Evolutionary conservation across 2,888 invertebrate species (phyloP), one percentile per base, ranked within the genome.

Genomic region (Pomacea canaliculata): DNA sequence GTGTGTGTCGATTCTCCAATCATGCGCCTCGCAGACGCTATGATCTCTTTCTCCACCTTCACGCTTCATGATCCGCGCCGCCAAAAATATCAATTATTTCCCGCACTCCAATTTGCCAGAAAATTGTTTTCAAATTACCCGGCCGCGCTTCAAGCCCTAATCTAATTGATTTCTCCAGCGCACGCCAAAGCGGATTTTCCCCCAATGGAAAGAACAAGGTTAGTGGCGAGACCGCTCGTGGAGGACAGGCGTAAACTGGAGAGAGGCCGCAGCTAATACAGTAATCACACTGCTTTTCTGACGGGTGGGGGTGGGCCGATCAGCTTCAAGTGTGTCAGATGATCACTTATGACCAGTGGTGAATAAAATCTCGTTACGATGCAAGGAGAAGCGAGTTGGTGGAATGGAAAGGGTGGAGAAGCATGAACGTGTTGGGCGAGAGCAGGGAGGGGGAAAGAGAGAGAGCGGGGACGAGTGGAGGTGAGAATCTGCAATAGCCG

Each of bases 11-110:
- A 63, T 63, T 27, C 27, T 7, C 63, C 63, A n/a, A 63, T 63
- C 63, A 63, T 23, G 19, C 63, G 27, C 27, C 19, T n/a, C 16
- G 63, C 63, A 12, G 27, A 9, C n/a, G 63, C 51, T 56, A 56
- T 63, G 63, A 27, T 70, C 70, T 70, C 70, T 59, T 56, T 59
- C 59, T 70, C 60, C 56, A 49, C 70, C 59, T 18, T 27, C 59
- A 18, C 59, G 51, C 70, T 49, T 23, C n/a, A 49, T 37, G 37
- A n/a, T 56, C 13, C n/a, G 1, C 59, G 9, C 56, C 48, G 23
- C 63, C 46, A 71, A 27, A 71, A 71, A 71, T 71, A 71, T 62
- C 71, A 71, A 71, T 71, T 71, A 71, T 71, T 59, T 63, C 56
- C 71, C 18, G 19, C 60, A 46, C 59, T 48, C 71, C 71, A 71